Percentiles rank a stretch among this genome's conserved stretches.
Conservation (phyloP, 2,113 vertebrate genomes). For the Pterocles gutturalis region DNA sequence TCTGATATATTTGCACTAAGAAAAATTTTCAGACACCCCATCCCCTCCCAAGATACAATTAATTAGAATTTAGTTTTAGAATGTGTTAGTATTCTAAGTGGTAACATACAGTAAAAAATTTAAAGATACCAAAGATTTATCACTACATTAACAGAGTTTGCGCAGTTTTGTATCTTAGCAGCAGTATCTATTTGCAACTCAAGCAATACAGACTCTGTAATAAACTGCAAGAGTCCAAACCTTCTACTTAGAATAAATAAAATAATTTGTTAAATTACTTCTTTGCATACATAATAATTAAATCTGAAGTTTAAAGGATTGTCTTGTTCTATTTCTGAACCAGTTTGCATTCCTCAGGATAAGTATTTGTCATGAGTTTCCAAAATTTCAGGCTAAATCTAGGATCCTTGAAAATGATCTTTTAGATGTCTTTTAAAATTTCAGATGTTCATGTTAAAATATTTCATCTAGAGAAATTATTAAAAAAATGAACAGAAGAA, state of each 20-base stretch:
- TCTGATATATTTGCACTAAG: background rate
- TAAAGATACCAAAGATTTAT: background rate
- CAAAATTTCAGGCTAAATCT: background rate
- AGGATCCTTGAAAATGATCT: background rate
- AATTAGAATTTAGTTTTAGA: background rate
- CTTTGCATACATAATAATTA: constrained; percentile 6
- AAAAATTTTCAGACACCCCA: background rate
- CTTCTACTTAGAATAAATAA: background rate
- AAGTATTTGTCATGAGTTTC: background rate
- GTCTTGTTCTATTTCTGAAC: background rate
- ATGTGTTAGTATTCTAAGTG: background rate
- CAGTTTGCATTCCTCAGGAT: background rate
- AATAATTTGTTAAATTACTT: background rate
- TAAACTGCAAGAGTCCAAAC: background rate
- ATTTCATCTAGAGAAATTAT: background rate
- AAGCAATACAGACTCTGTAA: background rate
- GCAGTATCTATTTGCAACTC: background rate
- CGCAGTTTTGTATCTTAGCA: background rate
- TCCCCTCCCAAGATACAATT: background rate
- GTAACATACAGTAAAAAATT: background rate
- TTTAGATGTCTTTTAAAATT: background rate
- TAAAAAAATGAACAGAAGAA: background rate
- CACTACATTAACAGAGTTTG: background rate
- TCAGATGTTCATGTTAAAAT: background rate
- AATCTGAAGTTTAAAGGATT: background rate